Evolutionary conservation across 1,140 invertebrate genomes (phyloP).

Genomic region (Octopus sinensis): DNA sequence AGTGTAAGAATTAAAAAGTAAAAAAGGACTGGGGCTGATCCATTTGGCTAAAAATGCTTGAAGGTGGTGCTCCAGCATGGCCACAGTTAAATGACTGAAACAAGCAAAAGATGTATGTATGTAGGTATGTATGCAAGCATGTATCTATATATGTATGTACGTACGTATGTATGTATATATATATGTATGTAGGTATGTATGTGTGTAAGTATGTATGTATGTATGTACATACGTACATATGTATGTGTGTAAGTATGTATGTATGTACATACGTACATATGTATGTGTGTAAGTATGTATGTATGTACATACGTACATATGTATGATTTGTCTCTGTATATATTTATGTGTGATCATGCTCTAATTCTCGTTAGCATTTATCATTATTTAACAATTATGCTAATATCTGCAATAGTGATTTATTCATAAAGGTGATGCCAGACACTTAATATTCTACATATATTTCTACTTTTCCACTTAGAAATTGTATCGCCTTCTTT

Average conservation of each 20-base stretch:
- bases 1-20: too few species aligned
- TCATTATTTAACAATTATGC: neutral
- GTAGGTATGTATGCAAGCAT: neutral
- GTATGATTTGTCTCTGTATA: neutral
- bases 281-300: neutral
- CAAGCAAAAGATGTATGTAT: too few species aligned
- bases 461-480: neutral
- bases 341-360: neutral
- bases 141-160: neutral
- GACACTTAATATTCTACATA: neutral
- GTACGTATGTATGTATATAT: neutral
- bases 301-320: neutral
- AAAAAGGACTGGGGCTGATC: too few species aligned
- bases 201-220: neutral
- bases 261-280: neutral
- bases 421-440: neutral
- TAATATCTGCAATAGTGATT: neutral
- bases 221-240: neutral
- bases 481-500: neutral
- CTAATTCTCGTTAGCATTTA: neutral
- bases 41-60: too few species aligned
- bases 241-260: neutral
- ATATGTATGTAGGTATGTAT: neutral
- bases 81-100: too few species aligned
- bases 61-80: too few species aligned